phyloP scores from a whole-genome alignment of 2,888 invertebrate genomes.

The Altica lythri region DNA sequence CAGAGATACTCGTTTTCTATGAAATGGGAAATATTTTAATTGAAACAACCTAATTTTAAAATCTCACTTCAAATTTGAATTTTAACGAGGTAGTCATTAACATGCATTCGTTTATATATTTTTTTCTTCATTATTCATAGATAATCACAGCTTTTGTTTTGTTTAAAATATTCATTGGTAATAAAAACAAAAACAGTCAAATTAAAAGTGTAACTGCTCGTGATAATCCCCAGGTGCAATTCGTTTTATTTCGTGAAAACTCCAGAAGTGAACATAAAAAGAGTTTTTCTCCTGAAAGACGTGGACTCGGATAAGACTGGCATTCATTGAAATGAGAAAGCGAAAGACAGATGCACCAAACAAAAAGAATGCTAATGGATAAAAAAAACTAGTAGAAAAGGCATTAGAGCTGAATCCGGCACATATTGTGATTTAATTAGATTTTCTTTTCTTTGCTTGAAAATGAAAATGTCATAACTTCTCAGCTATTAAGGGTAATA shows the following conservation, averaged over 20 bases:
- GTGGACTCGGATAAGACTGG: conserved; percentile 22
- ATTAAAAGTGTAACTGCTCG: conserved; percentile 16
- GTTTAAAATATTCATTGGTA: not conserved
- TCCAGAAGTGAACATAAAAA: conserved; percentile 12
- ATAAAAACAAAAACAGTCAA: conserved; percentile 6
- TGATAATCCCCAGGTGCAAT: conserved; percentile 24
- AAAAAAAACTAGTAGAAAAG: conserved; percentile 10
- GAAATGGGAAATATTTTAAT: too few species aligned
- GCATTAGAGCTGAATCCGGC: conserved; percentile 6
- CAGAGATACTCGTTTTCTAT: too few species aligned
- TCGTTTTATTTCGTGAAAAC: conserved; percentile 13
- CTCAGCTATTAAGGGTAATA: too few species aligned
- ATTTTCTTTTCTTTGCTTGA: not conserved
- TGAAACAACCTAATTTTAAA: too few species aligned
- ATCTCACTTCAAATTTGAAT: too few species aligned
- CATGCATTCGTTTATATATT: not conserved
- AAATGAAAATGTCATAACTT: too few species aligned
- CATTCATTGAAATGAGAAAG: conserved; percentile 24
- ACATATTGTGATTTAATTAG: conserved; percentile 7
- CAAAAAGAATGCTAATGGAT: conserved; percentile 19
- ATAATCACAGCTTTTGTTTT: not conserved
- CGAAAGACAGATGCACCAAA: conserved; percentile 10
- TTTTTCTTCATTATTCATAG: not conserved
- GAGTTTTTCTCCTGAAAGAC: conserved; percentile 6
- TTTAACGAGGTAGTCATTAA: too few species aligned